phyloP scores from a whole-genome alignment of 2,888 invertebrate species.

The Pasiphila rectangulata region DNA sequence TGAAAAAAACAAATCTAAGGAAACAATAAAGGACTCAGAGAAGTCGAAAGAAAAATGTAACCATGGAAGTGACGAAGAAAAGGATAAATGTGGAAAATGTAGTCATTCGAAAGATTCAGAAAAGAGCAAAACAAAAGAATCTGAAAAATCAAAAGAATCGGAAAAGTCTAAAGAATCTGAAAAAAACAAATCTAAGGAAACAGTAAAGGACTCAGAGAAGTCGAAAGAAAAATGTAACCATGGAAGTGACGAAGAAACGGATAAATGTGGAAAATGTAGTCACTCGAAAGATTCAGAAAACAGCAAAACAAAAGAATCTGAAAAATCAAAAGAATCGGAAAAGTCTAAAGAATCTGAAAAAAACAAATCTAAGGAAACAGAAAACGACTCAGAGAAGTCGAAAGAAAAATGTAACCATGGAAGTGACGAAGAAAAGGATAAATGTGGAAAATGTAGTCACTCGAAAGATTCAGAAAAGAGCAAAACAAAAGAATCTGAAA shows the following conservation, averaged over 20 bases:
- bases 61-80: not conserved
- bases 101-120: not conserved
- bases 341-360: not conserved
- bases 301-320: not conserved
- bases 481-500: no score
- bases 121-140: not conserved
- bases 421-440: not conserved
- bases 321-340: not conserved
- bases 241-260: not conserved
- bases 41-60: not conserved
- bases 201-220: not conserved
- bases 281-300: no score
- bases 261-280: no score
- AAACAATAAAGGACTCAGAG: no score
- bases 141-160: not conserved
- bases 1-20: not conserved
- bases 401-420: not conserved
- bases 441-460: not conserved
- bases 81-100: not conserved
- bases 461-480: not conserved
- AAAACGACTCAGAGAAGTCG: not conserved
- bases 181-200: not conserved
- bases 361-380: not conserved
- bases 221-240: not conserved
- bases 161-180: not conserved